phyloP scores from a whole-genome alignment of 1,140 invertebrate species.

The Piezodorus guildinii region DNA sequence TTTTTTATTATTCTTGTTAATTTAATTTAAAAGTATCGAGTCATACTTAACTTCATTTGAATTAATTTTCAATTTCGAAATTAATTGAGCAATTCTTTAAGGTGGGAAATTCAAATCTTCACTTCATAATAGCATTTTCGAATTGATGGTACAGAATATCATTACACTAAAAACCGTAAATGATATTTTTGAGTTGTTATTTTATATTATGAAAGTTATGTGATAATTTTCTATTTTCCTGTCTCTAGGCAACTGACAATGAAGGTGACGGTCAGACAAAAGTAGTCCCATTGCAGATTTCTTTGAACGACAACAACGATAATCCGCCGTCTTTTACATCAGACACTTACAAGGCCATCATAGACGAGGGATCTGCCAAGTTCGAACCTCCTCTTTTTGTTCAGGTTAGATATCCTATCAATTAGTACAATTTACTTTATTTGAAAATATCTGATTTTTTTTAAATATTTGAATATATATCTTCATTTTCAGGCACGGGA shows the following conservation, averaged over 20 bases:
- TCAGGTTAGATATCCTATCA: slow-evolving; percentile 25
- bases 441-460: not conserved
- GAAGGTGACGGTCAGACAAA: slow-evolving; percentile 62
- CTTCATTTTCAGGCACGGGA: slow-evolving; percentile 55
- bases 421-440: not conserved
- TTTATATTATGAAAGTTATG: slow-evolving; percentile 8
- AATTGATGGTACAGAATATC: not conserved
- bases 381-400: slow-evolving; percentile 54
- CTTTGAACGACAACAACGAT: slow-evolving; percentile 73
- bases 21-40: too few relatives aligned
- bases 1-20: too few relatives aligned
- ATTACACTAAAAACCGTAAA: slow-evolving; percentile 11
- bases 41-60: too few relatives aligned
- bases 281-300: slow-evolving; percentile 65
- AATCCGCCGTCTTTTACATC: slow-evolving; percentile 67
- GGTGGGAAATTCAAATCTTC: too few relatives aligned
- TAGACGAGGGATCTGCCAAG: slow-evolving; percentile 69
- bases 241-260: slow-evolving; percentile 64
- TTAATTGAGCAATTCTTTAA: too few relatives aligned
- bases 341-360: slow-evolving; percentile 58
- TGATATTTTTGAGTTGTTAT: too few relatives aligned
- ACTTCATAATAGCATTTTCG: too few relatives aligned
- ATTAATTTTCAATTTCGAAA: too few relatives aligned
- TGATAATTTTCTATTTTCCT: slow-evolving; percentile 1
- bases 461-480: not conserved